Evolutionary conservation across 2,797 vertebrate species (phyloP).

Genomic region (Tenualosa ilisha): DNA sequence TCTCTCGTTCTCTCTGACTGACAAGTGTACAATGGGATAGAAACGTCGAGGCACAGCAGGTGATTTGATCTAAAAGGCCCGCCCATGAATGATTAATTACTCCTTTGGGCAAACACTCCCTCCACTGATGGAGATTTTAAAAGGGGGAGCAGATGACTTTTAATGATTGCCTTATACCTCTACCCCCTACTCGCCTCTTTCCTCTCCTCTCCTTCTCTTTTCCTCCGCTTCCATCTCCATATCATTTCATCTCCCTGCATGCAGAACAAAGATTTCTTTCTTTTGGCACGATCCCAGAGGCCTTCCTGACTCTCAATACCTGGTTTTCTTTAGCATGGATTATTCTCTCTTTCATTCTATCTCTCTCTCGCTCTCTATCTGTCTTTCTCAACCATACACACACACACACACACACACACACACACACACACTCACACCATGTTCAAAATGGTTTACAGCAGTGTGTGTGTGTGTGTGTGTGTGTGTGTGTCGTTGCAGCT

Average conservation of each 20-base stretch:
- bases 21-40: neutral
- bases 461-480: no score
- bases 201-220: neutral
- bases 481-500: neutral
- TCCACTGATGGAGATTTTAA: constrained; percentile 4
- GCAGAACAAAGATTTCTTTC: neutral
- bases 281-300: neutral
- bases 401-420: no score
- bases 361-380: constrained; percentile 13
- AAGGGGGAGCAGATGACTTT: neutral
- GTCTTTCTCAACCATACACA: neutral
- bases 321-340: neutral
- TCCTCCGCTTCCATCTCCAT: neutral
- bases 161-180: neutral
- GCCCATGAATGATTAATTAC: constrained; percentile 12
- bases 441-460: neutral
- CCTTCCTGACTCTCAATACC: neutral
- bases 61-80: neutral
- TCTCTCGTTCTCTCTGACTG: constrained; percentile 25
- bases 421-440: neutral
- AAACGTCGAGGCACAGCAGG: neutral
- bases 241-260: neutral
- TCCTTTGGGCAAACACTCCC: neutral
- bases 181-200: neutral
- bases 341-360: neutral